Base-by-base conservation (phyloP, 2,888 invertebrate species). In the Mythimna lalbum region DNA sequence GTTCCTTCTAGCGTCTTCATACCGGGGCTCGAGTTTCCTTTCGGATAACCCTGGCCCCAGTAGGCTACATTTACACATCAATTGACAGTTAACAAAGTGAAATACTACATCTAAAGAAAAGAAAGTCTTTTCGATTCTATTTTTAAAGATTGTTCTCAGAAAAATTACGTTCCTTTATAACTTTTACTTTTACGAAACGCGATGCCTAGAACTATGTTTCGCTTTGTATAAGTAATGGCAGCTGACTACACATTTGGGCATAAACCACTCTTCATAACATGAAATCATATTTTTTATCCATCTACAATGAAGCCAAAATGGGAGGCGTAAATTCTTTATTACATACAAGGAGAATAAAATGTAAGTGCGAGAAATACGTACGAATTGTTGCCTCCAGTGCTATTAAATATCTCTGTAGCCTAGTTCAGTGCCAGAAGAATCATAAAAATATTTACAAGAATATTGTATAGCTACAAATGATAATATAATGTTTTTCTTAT, bases 181-280 rank as follows among this genome's bases (percentile, higher is more conserved):
- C 17, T 43, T 43, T n/a, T 43, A 74, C 14, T 14, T 59, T 47
- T 47, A 66, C 19, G n/a, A 53, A 67, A 75, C 21, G 2, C 36
- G 27, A 36, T 23, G 27, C 12, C 21, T 27, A 27, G 14, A 43
- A n/a, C 19, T 47, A 59, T 47, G 72, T 47, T 36, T 21, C 36
- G 12, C 19, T 7, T 52, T 60, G 3, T 64, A 19, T 49, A 49
- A 39, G 49, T 55, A 56, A 79, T 52, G 49, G n/a, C 43, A 43
- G 23, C 47, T 31, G 53, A 73, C 55, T 63, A 52, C 39, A 56
- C 63, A 73, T 73, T 57, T 50, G 2, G 23, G n/a, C 21, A 78
- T 73, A 78, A 78, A 73, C 66, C 73, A 63, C 79, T 76, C 60
- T 78, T 23, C 36, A 33, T 56, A 60, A 52, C 73, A 60, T 66